Conservation (phyloP, 2,888 invertebrate species). For the Phaonia tiefii region DNA sequence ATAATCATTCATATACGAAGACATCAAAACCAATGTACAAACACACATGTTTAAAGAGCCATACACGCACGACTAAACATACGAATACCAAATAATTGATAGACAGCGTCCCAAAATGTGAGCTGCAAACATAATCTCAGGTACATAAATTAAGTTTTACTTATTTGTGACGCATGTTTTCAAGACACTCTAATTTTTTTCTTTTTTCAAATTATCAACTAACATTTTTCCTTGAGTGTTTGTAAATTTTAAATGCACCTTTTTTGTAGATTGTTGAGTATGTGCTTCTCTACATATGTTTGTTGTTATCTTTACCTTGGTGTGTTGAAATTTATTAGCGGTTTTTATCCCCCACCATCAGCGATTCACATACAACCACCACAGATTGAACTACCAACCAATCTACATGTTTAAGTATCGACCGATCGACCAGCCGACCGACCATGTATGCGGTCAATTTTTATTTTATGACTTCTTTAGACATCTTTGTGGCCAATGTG, state of each 20-base stretch:
- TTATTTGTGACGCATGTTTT: too few relatives aligned
- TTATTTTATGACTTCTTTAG: slow-evolving; percentile 56
- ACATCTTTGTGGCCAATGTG: neutral
- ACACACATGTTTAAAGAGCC: too few relatives aligned
- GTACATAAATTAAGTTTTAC: too few relatives aligned
- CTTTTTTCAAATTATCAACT: too few relatives aligned
- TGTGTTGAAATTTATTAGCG: slow-evolving; percentile 58
- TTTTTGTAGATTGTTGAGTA: slow-evolving; percentile 7
- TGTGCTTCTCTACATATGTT: slow-evolving; percentile 21
- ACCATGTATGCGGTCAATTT: slow-evolving; percentile 46
- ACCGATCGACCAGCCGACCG: neutral
- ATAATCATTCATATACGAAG: too few relatives aligned
- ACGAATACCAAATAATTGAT: too few relatives aligned
- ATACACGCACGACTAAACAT: too few relatives aligned
- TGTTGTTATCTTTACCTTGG: slow-evolving; percentile 26
- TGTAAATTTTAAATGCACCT: neutral
- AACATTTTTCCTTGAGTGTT: slow-evolving; percentile 5
- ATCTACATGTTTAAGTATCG: slow-evolving; percentile 34
- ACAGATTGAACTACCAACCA: slow-evolving; percentile 39
- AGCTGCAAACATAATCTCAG: too few relatives aligned
- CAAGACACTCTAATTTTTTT: too few relatives aligned
- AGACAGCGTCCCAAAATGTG: too few relatives aligned
- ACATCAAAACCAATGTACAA: too few relatives aligned
- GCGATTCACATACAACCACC: slow-evolving; percentile 6
- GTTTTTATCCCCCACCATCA: slow-evolving; percentile 30